Evolutionary conservation across 2,797 vertebrate species (phyloP), one percentile per base, ranked within the genome.

Genomic region (Myripristis jacobus): DNA sequence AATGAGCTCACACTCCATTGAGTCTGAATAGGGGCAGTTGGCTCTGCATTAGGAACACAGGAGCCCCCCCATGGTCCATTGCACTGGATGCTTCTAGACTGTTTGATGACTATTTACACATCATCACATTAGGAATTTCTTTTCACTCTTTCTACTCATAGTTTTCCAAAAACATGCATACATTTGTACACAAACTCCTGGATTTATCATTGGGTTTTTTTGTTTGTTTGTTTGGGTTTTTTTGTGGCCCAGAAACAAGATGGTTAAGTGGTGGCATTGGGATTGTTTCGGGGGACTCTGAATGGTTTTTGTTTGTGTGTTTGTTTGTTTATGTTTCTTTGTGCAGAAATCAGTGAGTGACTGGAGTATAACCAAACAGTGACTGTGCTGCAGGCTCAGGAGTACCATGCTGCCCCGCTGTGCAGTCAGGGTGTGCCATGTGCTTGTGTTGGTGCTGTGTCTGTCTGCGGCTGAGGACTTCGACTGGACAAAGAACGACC

Each of bases 401-500:
- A 84, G 58, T 87, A 90, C 47, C 85, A 94, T 93, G 92, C 84
- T 92, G 92, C 91, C 87, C 88, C 80, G 58, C 57, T 80, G 43
- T 66, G 21, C 55, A 16, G 71, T 79, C 76, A 77, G 77, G 54
- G 69, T 71, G 71, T 94, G 94, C 90, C 94, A 94, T 87, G 85
- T 93, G 89, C 89, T 97, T 52, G 51, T 93, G 93, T 86, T 94
- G 84, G 80, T 92, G 90, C 73, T 89, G 84, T 85, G 84, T 90
- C 89, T 94, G 89, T 94, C 91, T 76, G 79, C 90, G 81, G 87
- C 94, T 85, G 87, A 94, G 92, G 94, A 95, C 68, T 95, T 94
- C 89, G 90, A 93, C 67, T 95, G 94, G 93, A 95, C 95, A 93
- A 95, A 96, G 92, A 95, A 94, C 86, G 85, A 96, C 15, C 93